Evolutionary conservation across 1,140 invertebrate species (phyloP), one percentile per base, ranked within the genome.

Genomic region (Drosophila rufa): DNA sequence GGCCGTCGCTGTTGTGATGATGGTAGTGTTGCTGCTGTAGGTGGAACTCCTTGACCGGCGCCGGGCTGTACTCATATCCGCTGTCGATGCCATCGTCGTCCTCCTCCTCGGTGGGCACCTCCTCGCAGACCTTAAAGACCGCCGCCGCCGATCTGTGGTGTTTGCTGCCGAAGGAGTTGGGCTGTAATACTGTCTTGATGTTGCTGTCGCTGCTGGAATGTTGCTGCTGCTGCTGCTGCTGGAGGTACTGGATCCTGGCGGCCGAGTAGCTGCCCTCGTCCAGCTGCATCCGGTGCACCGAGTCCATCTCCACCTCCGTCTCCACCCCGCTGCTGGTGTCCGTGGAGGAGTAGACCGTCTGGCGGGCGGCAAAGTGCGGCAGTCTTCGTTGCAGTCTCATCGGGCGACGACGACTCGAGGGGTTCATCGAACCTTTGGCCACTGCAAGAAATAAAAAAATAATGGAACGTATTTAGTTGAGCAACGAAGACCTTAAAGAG

Each of bases 121-220:
- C 55, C 19, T 74, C 74, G 71, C 78, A 64, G n/a, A 38, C 17
- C 60, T 82, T 86, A 57, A 56, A 53, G 38, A 25, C 62, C 53
- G 58, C 50, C 40, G 38, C 58, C 25, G 40, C 8, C 60, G 45
- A 50, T 75, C 71, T 76, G 30, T 60, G 51, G 17, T 64, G 43
- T 11, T 70, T 55, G 55, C 22, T 50, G 2, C 12, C 50, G n/a
- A 38, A 65, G n/a, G 40, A 69, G 53, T 80, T 78, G 33, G 83
- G 84, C 56, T 87, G 84, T 87, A 87, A 87, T 87, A 87, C 84
- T 87, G 80, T 75, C 76, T 82, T 82, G 25, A 83, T 87, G 47
- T 69, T 73, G 59, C 36, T 70, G 7, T 53, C 68, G 74, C 61
- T 53, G 74, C 61, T 76, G 46, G 61, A 76, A 80, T 74, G 75